A percentile compares a stretch with the other conserved stretches of the same genome.
phyloP scores from a whole-genome alignment of 2,113 vertebrate genomes.

The Melanocharis versteri region DNA sequence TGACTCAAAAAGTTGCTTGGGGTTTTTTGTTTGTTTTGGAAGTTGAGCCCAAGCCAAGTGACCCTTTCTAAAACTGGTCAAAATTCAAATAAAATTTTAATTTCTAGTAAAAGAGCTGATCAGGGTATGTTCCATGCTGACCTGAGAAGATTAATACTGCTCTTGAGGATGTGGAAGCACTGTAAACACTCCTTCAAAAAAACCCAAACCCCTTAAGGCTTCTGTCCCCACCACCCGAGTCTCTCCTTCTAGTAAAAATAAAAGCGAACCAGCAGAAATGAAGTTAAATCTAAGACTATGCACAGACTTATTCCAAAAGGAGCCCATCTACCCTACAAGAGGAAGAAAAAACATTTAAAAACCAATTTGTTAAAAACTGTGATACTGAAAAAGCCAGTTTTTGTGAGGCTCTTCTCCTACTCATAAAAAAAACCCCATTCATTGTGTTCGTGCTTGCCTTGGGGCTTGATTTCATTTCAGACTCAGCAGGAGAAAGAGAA shows the following conservation, averaged over 20 bases:
- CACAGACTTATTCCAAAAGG: neutral
- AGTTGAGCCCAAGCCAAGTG: neutral
- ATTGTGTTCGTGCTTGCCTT: rapidly evolving
- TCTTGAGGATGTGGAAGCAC: neutral
- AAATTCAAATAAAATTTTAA: neutral
- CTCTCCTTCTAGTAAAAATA: neutral
- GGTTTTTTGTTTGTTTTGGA: neutral
- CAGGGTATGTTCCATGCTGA: neutral
- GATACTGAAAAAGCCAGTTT: neutral
- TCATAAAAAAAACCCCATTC: neutral
- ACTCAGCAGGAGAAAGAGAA: neutral
- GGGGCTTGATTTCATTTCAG: neutral
- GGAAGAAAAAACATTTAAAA: neutral
- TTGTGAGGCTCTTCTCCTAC: neutral
- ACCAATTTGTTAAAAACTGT: neutral
- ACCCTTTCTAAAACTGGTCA: neutral
- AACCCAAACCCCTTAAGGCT: neutral
- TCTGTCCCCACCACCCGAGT: neutral
- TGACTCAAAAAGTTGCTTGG: neutral
- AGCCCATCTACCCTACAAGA: neutral
- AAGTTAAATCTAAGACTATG: neutral
- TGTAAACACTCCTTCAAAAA: neutral
- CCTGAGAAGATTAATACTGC: neutral
- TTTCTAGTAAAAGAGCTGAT: neutral
- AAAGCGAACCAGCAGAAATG: neutral